A percentile compares a stretch with the other conserved stretches of the same genome.
Conservation (phyloP, 1,140 invertebrate species). For the Anagrus nilaparvatae region DNA sequence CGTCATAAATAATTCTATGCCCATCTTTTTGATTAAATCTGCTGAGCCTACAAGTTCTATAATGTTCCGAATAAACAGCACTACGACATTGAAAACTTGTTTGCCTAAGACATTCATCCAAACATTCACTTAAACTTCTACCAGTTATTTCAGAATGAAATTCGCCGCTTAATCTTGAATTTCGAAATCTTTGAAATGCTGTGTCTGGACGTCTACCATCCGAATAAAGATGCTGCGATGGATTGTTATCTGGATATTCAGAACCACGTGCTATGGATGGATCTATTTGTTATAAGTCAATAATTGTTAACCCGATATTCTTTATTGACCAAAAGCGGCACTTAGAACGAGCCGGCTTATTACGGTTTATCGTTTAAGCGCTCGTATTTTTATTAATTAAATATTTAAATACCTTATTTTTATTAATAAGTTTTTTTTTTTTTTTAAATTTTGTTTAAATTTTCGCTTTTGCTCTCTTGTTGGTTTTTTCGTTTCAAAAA, state of each 20-base stretch:
- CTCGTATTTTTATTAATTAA: too few species aligned
- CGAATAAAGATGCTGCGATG: constrained; percentile 68
- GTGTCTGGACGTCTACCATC: constrained; percentile 72
- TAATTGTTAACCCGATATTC: constrained; percentile 20
- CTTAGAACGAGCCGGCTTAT: constrained; percentile 12
- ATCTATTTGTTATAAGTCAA: constrained; percentile 37
- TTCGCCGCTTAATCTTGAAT: constrained; percentile 72
- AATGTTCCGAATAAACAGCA: constrained; percentile 76
- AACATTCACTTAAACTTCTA: constrained; percentile 73
- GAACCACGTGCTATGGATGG: constrained; percentile 55
- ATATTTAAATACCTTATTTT: not conserved
- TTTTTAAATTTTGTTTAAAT: too few species aligned
- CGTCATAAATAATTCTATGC: constrained; percentile 79
- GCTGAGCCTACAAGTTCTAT: constrained; percentile 71
- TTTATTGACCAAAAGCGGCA: not conserved
- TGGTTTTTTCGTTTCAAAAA: too few species aligned
- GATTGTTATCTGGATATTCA: constrained; percentile 74
- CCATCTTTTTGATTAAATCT: constrained; percentile 78
- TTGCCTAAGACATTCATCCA: constrained; percentile 79
- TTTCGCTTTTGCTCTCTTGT: too few species aligned
- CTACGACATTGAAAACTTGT: constrained; percentile 80
- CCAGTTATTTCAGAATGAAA: constrained; percentile 84
- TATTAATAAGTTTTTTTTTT: too few species aligned
- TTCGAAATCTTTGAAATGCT: constrained; percentile 78
- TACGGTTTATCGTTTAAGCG: constrained; percentile 3